Conservation (phyloP, 30 jellyfish, hydroid and myxozoan genomes). For the Chrysaora quinquecirrha region DNA sequence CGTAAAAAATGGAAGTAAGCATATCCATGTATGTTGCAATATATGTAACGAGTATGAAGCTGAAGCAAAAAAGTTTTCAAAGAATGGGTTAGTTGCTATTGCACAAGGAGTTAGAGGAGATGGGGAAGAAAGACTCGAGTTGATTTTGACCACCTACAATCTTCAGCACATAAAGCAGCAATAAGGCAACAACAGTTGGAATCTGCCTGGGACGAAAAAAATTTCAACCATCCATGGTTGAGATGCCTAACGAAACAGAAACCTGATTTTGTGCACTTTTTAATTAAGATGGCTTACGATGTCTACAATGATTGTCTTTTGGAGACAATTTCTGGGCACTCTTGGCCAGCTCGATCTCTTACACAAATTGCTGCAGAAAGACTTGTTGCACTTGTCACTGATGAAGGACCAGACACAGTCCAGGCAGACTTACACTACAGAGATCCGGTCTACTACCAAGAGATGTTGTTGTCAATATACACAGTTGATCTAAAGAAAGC, state of each 20-base stretch:
- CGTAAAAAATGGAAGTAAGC: conserved; percentile 10
- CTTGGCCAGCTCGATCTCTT: conserved; percentile 44
- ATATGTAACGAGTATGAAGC: conserved; percentile 13
- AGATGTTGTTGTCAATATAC: neutral
- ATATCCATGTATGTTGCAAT: conserved; percentile 16
- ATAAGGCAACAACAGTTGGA: too few relatives aligned
- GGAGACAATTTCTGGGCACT: conserved; percentile 20
- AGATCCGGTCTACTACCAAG: conserved; percentile 27
- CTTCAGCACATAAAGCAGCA: too few relatives aligned
- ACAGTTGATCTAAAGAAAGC: conserved; percentile 7
- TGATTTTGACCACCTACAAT: too few relatives aligned
- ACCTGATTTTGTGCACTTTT: neutral
- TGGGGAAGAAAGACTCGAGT: too few relatives aligned
- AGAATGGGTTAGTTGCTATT: neutral
- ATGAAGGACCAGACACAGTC: conserved; percentile 56
- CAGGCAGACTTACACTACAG: conserved; percentile 33
- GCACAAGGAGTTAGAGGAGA: neutral
- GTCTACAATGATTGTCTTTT: conserved; percentile 19
- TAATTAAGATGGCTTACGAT: conserved; percentile 17
- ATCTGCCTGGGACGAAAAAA: too few relatives aligned
- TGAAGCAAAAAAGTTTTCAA: conserved; percentile 1
- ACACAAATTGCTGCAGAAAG: conserved; percentile 28
- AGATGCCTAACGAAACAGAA: conserved; percentile 21
- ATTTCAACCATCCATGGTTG: too few relatives aligned
- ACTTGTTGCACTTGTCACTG: conserved; percentile 26